Evolutionary conservation across 2,797 vertebrate genomes (phyloP).

Genomic region (Pangasius mekongensis): DNA sequence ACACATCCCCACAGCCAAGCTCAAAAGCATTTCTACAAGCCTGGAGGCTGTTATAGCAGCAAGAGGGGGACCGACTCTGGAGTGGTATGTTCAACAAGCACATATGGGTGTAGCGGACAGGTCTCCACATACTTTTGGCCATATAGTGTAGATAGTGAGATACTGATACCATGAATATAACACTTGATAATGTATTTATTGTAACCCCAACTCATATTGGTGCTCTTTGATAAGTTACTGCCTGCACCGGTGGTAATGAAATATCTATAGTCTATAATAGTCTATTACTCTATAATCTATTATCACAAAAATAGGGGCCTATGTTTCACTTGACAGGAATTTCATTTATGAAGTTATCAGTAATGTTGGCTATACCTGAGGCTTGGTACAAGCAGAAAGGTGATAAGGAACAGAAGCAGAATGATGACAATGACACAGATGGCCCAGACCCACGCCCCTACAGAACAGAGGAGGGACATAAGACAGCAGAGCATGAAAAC

Average conservation of each 20-base stretch:
- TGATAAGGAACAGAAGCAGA: constrained; percentile 62
- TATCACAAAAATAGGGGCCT: background rate
- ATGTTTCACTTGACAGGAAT: background rate
- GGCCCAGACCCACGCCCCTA: constrained; percentile 68
- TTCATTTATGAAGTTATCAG: background rate
- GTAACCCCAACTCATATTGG: background rate
- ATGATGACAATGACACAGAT: constrained; percentile 54
- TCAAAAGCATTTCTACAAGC: background rate
- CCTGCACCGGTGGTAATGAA: background rate
- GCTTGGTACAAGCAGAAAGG: constrained; percentile 41
- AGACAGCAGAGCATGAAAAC: background rate
- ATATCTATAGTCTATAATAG: too few species aligned
- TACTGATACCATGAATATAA: background rate
- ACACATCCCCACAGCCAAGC: background rate
- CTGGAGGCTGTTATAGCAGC: background rate
- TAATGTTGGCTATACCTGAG: constrained; percentile 40
- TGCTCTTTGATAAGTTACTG: background rate
- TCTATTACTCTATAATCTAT: background rate
- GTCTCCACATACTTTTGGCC: background rate
- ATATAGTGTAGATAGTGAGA: background rate
- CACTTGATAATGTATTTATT: background rate
- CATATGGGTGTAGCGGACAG: background rate
- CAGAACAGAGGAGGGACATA: constrained; percentile 22
- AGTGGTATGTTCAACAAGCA: background rate
- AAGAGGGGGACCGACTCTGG: background rate